Percentiles rank a stretch among this genome's conserved stretches.
Evolutionary conservation across 2,888 invertebrate genomes (phyloP).

Genomic region (Orthosia incerta): DNA sequence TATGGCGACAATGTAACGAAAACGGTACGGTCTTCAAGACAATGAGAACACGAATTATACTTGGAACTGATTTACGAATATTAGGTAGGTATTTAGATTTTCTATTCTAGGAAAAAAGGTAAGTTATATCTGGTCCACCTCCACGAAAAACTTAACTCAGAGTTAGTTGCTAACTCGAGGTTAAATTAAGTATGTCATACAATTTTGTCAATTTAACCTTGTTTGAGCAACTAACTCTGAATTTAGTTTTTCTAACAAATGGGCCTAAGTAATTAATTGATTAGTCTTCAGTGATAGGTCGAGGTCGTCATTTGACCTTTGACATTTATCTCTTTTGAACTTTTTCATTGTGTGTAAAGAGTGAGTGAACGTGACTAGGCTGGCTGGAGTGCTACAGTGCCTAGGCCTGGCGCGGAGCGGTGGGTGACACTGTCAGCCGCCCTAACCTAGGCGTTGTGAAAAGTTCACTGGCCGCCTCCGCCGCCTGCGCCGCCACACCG

Average conservation of each 20-base stretch:
- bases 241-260: too few relatives aligned
- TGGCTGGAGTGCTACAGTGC: conserved; percentile 1
- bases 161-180: too few relatives aligned
- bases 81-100: not conserved
- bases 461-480: conserved; percentile 63
- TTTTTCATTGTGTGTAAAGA: not conserved
- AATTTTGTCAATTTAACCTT: too few relatives aligned
- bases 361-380: not conserved
- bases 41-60: not conserved
- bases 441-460: conserved; percentile 50
- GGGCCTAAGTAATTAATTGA: not conserved
- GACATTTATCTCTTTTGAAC: conserved; percentile 3
- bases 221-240: too few relatives aligned
- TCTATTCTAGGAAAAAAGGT: not conserved
- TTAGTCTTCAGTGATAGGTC: not conserved
- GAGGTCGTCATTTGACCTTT: conserved; percentile 4
- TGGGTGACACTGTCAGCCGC: conserved; percentile 43
- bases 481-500: conserved; percentile 33
- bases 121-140: not conserved
- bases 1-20: not conserved
- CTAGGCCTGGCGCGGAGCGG: not conserved
- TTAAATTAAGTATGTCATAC: too few relatives aligned
- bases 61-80: not conserved
- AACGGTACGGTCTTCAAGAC: not conserved
- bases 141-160: too few relatives aligned